These are phyloP conservation scores for Drosophila austrosaltans DNA, from an alignment of 2,888 invertebrate genomes.

Conservation along the genomic window DNA sequence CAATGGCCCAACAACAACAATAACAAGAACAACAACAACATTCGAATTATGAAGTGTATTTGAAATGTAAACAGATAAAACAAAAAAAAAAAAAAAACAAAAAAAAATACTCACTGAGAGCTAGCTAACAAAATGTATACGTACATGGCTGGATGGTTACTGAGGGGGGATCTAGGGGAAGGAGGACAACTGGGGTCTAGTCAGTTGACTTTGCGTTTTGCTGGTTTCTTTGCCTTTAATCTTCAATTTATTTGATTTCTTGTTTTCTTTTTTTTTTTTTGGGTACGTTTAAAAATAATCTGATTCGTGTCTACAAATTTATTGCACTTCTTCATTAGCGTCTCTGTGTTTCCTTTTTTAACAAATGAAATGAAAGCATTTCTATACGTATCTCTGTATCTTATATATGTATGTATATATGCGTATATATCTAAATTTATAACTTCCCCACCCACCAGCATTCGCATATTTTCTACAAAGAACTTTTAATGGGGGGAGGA, in stretches of 20 bases:
- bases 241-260: conserved; percentile 7
- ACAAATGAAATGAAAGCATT: conserved; percentile 7
- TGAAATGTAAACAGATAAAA: conserved; percentile 50
- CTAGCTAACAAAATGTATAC: not conserved
- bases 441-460: conserved; percentile 5
- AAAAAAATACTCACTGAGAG: conserved; percentile 10
- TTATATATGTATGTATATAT: not conserved
- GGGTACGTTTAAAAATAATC: conserved; percentile 1
- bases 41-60: conserved; percentile 51
- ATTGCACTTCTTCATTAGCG: not conserved
- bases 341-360: not conserved
- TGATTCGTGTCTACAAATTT: conserved; percentile 6
- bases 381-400: not conserved
- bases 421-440: conserved; percentile 7
- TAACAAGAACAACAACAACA: conserved; percentile 37
- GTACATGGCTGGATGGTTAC: too few relatives aligned
- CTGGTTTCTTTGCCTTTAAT: not conserved
- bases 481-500: not conserved
- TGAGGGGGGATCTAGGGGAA: not conserved
- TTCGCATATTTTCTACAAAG: not conserved
- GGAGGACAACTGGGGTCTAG: not conserved
- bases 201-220: conserved; percentile 6
- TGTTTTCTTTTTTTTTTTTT: not conserved
- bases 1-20: conserved; percentile 51
- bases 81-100: too few relatives aligned